Base-by-base conservation (phyloP, 2,113 vertebrate species). In the Ochotona curzoniae region DNA sequence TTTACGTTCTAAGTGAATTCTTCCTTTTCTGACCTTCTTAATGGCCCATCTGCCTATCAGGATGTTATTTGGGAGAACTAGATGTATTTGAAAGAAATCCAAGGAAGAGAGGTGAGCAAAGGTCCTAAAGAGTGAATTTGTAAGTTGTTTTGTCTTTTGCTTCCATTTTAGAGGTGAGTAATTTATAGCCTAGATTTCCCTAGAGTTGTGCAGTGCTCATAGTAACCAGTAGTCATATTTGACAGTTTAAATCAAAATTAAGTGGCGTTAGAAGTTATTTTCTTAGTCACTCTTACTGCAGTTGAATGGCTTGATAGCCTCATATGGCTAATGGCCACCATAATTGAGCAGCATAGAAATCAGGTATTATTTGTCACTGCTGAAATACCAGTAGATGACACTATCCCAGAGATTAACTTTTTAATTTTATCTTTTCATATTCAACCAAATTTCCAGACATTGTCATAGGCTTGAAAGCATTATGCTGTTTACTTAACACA, bases 401-500 rank as follows among this genome's bases (percentile, higher is more conserved):
- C 47, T 75, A 3, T 18, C 21, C 21, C 47, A 38, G 54, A 89
- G 32, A 92, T 20, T 30, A 70, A n/a, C 44, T 26, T 84, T 70
- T 60, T 49, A 60, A 83, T 74, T 78, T 95, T 93, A 63, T 91
- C 25, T 54, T 95, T 86, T 93, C 38, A 32, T 79, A 89, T 69
- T 35, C 25, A 85, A 73, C 23, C 57, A 75, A 69, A 25, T 74
- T 89, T 78, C 47, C 44, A 90, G 32, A 63, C 87, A 66, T 76
- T 75, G 23, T 84, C 25, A 17, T 76, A 47, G 66, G 69, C 60
- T 85, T 81, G 78, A 91, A 93, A 81, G 25, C 61, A 67, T 8
- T 35, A 23, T 79, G 18, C 26, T 26, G 15, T 85, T 85, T 92
- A 57, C 81, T 69, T 51, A 73, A 82, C 69, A 64, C 44, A 47